Evolutionary conservation across 1,140 invertebrate species (phyloP).

Genomic region (Zaprionus africanus): DNA sequence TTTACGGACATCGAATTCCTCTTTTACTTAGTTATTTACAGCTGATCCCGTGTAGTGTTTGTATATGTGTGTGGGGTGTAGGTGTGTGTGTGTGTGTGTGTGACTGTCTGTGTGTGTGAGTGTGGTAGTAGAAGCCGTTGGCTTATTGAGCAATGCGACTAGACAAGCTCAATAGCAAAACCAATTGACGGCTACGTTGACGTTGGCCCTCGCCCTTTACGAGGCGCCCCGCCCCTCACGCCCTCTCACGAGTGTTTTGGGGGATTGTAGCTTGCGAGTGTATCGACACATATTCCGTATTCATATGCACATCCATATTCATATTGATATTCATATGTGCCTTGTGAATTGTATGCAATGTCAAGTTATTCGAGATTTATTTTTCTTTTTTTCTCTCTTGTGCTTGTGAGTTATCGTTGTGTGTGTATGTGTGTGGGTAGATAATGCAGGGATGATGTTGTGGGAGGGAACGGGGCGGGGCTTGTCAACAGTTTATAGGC

Average conservation of each 20-base stretch:
- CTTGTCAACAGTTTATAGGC: conserved; percentile 53
- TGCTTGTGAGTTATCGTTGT: conserved; percentile 1
- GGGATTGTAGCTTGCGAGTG: not conserved
- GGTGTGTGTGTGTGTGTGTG: conserved; percentile 11
- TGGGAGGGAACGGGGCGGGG: conserved; percentile 18
- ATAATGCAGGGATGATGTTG: not conserved
- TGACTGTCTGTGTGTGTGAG: conserved; percentile 1
- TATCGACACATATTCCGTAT: conserved; percentile 29
- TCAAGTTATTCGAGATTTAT: conserved; percentile 24
- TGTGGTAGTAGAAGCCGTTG: conserved; percentile 5
- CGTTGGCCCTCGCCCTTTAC: conserved; percentile 1
- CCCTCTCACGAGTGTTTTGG: not conserved
- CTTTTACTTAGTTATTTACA: conserved; percentile 33
- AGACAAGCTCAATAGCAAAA: conserved; percentile 32
- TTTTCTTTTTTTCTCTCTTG: not conserved
- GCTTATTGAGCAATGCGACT: conserved; percentile 3
- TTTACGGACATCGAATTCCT: conserved; percentile 35
- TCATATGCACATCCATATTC: conserved; percentile 41
- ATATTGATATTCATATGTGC: conserved; percentile 44
- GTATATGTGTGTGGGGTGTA: conserved; percentile 10
- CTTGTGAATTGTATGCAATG: conserved; percentile 39
- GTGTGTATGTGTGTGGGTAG: conserved; percentile 12
- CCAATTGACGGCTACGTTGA: conserved; percentile 22
- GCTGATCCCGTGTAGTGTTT: conserved; percentile 28
- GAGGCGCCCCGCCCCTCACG: not conserved